These are phyloP conservation scores for Eunapius fragilis DNA, from an alignment of 37 sponge, comb jelly and placozoan species.

Conservation along the genomic window DNA sequence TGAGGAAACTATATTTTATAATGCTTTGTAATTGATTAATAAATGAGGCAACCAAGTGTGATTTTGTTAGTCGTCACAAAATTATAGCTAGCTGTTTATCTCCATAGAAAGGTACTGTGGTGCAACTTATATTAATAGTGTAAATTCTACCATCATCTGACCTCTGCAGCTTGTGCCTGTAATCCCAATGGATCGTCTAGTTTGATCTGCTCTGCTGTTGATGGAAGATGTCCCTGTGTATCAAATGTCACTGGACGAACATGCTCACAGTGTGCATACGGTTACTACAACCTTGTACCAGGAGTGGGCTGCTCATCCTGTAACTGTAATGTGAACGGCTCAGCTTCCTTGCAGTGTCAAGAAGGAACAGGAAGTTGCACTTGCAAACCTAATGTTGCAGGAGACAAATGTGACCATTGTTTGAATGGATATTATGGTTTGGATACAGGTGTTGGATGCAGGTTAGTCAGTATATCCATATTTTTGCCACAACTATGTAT, in stretches of 20 bases:
- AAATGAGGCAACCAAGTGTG: too few species aligned
- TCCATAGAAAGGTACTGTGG: too few species aligned
- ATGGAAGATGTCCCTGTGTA: constrained; percentile 73
- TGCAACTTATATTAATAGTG: too few species aligned
- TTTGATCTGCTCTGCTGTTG: constrained; percentile 44
- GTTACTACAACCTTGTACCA: constrained; percentile 25
- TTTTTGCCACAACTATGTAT: too few species aligned
- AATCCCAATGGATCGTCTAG: constrained; percentile 30
- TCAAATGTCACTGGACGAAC: constrained; percentile 47
- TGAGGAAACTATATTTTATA: too few species aligned
- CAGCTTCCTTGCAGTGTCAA: constrained; percentile 34
- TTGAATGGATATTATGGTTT: constrained; percentile 53
- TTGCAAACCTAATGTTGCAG: constrained; percentile 74
- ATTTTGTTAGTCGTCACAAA: too few species aligned
- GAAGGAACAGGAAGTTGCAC: constrained; percentile 49
- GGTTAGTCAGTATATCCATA: constrained; percentile 21
- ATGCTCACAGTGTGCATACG: constrained; percentile 47
- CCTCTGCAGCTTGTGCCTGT: constrained; percentile 24
- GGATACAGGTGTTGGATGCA: constrained; percentile 41
- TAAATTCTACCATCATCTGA: too few species aligned
- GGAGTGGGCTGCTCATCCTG: constrained; percentile 48
- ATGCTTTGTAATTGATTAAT: too few species aligned
- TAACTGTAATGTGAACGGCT: constrained; percentile 51
- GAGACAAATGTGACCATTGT: constrained; percentile 64
- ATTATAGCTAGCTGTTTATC: too few species aligned